Evolutionary conservation across 2,797 vertebrate species (phyloP).

Genomic region (Pangasius djambal): DNA sequence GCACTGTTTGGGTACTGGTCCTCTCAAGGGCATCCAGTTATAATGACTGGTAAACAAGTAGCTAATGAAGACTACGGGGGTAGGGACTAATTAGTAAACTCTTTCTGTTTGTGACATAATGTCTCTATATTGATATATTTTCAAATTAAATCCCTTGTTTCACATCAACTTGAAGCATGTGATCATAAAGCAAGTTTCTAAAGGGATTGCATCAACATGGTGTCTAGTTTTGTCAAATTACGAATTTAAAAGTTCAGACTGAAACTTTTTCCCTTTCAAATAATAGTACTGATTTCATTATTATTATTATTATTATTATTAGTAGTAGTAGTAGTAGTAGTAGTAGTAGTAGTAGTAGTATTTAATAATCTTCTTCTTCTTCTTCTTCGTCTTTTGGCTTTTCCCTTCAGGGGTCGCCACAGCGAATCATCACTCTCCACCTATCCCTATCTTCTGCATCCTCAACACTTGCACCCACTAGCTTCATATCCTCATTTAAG

Average conservation of each 20-base stretch:
- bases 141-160: slow-evolving; percentile 17
- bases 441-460: no score
- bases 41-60: slow-evolving; percentile 24
- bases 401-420: no score
- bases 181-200: neutral
- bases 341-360: neutral
- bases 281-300: neutral
- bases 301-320: neutral
- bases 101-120: slow-evolving; percentile 14
- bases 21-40: neutral
- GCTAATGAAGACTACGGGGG: slow-evolving; percentile 34
- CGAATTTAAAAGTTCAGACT: neutral
- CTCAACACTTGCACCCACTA: no score
- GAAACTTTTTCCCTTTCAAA: neutral
- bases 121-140: slow-evolving; percentile 6
- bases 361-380: no score
- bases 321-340: neutral
- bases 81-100: slow-evolving; percentile 22
- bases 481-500: no score
- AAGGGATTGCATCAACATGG: neutral
- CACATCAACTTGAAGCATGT: neutral
- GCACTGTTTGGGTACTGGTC: neutral
- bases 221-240: no score
- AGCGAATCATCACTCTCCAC: no score
- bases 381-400: no score